These are phyloP conservation scores for Campylomormyrus tamandua DNA, from an alignment of 2,113 vertebrate species.

Conservation along the genomic window DNA sequence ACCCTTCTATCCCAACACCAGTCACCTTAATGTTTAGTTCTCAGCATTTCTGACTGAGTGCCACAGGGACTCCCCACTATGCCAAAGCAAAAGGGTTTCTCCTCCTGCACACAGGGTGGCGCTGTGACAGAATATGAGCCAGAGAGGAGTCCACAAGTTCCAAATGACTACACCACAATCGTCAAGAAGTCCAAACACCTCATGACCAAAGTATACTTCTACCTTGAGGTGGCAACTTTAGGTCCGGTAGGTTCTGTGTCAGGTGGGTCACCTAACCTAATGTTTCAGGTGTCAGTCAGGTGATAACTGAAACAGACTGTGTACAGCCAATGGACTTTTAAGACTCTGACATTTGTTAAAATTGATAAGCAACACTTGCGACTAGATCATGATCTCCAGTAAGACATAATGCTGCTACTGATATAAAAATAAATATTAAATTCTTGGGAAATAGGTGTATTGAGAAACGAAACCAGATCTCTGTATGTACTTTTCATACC, in stretches of 20 bases:
- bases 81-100: not conserved
- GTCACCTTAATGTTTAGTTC: not conserved
- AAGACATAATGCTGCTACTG: not conserved
- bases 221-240: not conserved
- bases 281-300: not conserved
- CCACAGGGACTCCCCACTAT: not conserved
- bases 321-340: not conserved
- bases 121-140: not conserved
- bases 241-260: not conserved
- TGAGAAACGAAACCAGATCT: not conserved
- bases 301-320: not conserved
- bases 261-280: not conserved
- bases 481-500: not conserved
- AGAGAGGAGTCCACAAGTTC: not conserved
- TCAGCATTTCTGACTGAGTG: not conserved
- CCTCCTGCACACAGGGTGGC: not conserved
- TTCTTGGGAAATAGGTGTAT: not conserved
- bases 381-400: not conserved
- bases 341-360: not conserved
- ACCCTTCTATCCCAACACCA: not conserved
- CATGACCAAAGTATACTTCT: not conserved
- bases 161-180: not conserved
- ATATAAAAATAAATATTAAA: not conserved
- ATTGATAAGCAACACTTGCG: not conserved
- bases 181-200: not conserved